These are phyloP conservation scores for Tridacna gigas DNA, from an alignment of 2,888 invertebrate species.

Conservation along the genomic window DNA sequence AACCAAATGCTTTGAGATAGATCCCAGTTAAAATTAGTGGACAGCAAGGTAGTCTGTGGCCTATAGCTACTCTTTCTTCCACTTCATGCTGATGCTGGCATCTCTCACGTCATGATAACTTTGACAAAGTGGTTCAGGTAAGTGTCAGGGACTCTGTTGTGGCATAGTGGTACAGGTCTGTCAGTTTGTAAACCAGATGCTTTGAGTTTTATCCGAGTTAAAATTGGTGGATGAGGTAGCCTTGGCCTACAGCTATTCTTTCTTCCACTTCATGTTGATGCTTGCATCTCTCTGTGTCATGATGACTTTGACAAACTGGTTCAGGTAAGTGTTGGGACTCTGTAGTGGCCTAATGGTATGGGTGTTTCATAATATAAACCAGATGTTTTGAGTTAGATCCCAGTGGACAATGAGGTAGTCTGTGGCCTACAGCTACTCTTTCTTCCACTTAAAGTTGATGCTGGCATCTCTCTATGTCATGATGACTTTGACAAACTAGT, in stretches of 20 bases:
- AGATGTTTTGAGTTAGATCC: constrained; percentile 98
- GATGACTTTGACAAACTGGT: constrained; percentile 99
- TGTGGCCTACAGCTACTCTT: constrained; percentile 97
- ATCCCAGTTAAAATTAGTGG: no score
- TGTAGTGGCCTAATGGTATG: constrained; percentile 99
- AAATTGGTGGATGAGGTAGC: no score
- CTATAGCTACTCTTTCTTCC: constrained; percentile 98
- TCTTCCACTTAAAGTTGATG: constrained; percentile 98
- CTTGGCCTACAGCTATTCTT: constrained; percentile 84
- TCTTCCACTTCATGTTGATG: constrained; percentile 98
- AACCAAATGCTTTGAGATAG: no score
- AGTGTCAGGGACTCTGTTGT: constrained; percentile 86
- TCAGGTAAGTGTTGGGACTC: constrained; percentile 97
- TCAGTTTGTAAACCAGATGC: no score
- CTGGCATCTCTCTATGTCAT: constrained; percentile 98
- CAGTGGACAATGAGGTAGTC: constrained; percentile 93
- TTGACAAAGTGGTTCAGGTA: constrained; percentile 99
- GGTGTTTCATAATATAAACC: constrained; percentile 88
- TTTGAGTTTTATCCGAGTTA: no score
- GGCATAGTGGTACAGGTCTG: no score
- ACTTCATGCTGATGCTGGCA: constrained; percentile 97
- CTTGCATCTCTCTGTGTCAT: constrained; percentile 98
- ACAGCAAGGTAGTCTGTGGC: no score
- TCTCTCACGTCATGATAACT: constrained; percentile 99
- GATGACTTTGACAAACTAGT: constrained; percentile 99